A percentile compares a stretch with the other conserved stretches of the same genome.
These are phyloP conservation scores for Clarias platycephalus DNA, from an alignment of 2,797 vertebrate genomes.

Conservation along the genomic window DNA sequence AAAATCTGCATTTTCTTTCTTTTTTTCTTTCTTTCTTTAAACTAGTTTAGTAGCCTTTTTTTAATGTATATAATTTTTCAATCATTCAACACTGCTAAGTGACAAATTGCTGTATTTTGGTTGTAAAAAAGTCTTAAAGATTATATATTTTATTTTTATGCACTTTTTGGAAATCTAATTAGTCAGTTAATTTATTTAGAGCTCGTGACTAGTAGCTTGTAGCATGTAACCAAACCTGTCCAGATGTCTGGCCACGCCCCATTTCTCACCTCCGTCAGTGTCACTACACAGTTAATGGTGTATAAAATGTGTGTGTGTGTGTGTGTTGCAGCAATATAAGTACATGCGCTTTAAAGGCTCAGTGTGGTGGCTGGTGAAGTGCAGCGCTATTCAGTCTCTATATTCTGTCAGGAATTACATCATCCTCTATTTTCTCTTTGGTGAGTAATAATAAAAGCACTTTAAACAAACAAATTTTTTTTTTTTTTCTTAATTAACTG, in stretches of 20 bases:
- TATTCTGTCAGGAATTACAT: conserved; percentile 87
- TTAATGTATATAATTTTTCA: too few species aligned
- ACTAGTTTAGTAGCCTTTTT: too few species aligned
- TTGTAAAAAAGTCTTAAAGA: too few species aligned
- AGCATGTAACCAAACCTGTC: neutral
- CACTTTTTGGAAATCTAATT: too few species aligned
- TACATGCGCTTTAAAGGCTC: conserved; percentile 89
- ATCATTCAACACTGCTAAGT: too few species aligned
- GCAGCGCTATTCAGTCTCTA: conserved; percentile 85
- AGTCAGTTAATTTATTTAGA: too few species aligned
- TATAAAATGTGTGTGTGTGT: conserved; percentile 20
- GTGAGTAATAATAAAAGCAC: conserved; percentile 69
- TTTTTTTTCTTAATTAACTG: neutral
- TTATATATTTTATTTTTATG: too few species aligned
- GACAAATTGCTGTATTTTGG: too few species aligned
- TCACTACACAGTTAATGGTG: neutral
- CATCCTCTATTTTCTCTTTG: conserved; percentile 86
- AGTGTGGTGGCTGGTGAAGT: conserved; percentile 80
- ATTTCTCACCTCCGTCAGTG: neutral
- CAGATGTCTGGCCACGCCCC: neutral
- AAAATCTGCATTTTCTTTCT: too few species aligned
- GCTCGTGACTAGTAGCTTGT: neutral
- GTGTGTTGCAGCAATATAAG: conserved; percentile 84
- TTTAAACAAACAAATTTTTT: too few species aligned
- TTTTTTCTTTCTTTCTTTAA: too few species aligned